phyloP scores from a whole-genome alignment of 2,888 invertebrate genomes.

The Xestia xanthographa region DNA sequence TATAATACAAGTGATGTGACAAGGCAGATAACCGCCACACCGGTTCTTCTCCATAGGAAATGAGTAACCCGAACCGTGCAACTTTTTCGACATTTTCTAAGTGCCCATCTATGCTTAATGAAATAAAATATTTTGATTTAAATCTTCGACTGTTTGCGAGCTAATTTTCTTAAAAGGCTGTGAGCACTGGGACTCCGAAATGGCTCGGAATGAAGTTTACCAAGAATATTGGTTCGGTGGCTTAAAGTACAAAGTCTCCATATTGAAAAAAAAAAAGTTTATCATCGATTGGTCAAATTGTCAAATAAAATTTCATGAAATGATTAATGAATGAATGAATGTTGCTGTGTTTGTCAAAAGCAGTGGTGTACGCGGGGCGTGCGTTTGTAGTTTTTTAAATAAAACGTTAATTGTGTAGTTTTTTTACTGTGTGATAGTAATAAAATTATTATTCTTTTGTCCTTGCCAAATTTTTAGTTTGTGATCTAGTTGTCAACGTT shows the following conservation, averaged over 20 bases:
- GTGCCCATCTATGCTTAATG: no score
- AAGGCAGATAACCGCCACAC: no score
- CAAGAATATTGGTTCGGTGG: background rate
- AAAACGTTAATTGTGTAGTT: constrained; percentile 45
- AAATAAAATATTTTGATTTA: no score
- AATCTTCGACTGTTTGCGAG: no score
- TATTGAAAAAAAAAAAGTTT: constrained; percentile 26
- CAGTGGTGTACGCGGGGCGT: constrained; percentile 56
- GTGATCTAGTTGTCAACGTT: constrained; percentile 37
- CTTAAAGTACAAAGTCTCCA: constrained; percentile 19
- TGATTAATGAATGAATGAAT: constrained; percentile 43
- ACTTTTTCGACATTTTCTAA: no score
- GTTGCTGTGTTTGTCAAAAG: constrained; percentile 54
- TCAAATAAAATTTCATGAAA: constrained; percentile 13
- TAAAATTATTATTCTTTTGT: constrained; percentile 25
- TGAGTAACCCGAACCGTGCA: no score
- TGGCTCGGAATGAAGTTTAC: no score
- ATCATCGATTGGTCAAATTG: constrained; percentile 33
- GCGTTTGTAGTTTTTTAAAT: constrained; percentile 58
- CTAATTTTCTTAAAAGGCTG: no score
- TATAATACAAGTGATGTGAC: no score
- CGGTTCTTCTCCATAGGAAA: no score
- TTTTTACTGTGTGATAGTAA: constrained; percentile 41
- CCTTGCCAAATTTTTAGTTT: constrained; percentile 27
- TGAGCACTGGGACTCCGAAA: no score